These are phyloP conservation scores for Gadus chalcogrammus DNA, from an alignment of 2,113 vertebrate genomes.

Conservation along the genomic window DNA sequence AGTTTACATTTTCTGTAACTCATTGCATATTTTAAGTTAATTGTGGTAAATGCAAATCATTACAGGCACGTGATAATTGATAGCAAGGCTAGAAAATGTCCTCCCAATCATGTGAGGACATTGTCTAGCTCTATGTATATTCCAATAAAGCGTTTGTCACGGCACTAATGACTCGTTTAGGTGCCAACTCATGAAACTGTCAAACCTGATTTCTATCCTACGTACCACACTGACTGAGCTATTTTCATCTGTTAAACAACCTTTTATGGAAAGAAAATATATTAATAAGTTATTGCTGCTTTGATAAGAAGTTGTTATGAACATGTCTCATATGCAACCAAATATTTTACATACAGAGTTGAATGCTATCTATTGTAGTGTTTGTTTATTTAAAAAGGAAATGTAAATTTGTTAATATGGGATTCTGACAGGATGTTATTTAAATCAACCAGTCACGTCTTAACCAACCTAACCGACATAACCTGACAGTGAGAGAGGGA, in stretches of 20 bases:
- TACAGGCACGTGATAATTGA: slow-evolving; percentile 50
- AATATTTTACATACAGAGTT: too few species aligned
- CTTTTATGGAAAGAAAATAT: slow-evolving; percentile 5
- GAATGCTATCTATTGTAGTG: too few species aligned
- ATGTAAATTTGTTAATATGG: too few species aligned
- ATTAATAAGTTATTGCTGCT: too few species aligned
- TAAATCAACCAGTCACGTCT: too few species aligned
- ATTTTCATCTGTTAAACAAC: background rate
- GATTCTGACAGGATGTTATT: too few species aligned
- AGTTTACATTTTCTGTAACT: slow-evolving; percentile 40
- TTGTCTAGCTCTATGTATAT: slow-evolving; percentile 19
- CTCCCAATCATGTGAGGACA: background rate
- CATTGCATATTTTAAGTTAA: slow-evolving; percentile 31
- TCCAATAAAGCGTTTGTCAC: slow-evolving; percentile 24
- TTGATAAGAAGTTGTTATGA: too few species aligned
- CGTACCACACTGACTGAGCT: too few species aligned
- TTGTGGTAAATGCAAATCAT: slow-evolving; percentile 23
- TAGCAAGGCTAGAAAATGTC: slow-evolving; percentile 20
- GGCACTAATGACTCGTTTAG: slow-evolving; percentile 49
- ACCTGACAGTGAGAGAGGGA: slow-evolving; percentile 17
- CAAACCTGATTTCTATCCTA: slow-evolving; percentile 11
- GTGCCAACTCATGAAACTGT: slow-evolving; percentile 45
- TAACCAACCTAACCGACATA: background rate
- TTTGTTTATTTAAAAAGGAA: too few species aligned
- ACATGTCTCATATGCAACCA: too few species aligned